Percentiles rank a stretch among this genome's conserved stretches.
Conservation (phyloP, 1,140 invertebrate genomes). For the Platyscapa corneri region DNA sequence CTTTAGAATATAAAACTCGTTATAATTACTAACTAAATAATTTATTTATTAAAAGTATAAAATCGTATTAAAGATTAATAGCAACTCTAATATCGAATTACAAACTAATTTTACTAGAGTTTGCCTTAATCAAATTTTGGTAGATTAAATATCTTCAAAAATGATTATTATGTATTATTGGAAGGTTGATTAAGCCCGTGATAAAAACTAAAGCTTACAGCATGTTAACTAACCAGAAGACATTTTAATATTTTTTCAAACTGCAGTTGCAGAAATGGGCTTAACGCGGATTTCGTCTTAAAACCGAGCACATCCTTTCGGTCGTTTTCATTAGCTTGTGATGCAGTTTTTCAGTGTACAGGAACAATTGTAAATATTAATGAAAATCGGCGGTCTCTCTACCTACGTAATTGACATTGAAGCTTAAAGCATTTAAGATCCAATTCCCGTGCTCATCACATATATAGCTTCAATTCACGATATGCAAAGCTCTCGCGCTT, state of each 20-base stretch:
- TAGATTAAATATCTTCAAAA: too few species aligned
- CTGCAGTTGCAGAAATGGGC: too few species aligned
- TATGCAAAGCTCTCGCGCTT: constrained; percentile 23
- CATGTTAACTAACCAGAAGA: too few species aligned
- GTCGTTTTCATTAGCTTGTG: too few species aligned
- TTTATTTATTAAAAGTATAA: background rate
- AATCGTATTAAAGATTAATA: background rate
- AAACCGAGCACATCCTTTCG: background rate
- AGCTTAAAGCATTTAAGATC: constrained; percentile 35
- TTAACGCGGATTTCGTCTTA: too few species aligned
- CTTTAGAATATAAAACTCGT: background rate
- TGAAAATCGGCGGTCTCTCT: constrained; percentile 6
- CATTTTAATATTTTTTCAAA: too few species aligned
- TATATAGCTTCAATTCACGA: background rate
- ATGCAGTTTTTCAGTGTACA: background rate
- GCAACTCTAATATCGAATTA: background rate
- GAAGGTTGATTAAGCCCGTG: too few species aligned
- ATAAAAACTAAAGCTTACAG: too few species aligned
- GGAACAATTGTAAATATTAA: background rate
- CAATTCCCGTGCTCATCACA: constrained; percentile 15
- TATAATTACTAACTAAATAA: background rate
- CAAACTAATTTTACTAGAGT: background rate
- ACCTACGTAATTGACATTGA: background rate
- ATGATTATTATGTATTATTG: too few species aligned
- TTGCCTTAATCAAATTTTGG: background rate